Base-by-base conservation (phyloP, 2,113 vertebrate species). In the Zingel zingel region DNA sequence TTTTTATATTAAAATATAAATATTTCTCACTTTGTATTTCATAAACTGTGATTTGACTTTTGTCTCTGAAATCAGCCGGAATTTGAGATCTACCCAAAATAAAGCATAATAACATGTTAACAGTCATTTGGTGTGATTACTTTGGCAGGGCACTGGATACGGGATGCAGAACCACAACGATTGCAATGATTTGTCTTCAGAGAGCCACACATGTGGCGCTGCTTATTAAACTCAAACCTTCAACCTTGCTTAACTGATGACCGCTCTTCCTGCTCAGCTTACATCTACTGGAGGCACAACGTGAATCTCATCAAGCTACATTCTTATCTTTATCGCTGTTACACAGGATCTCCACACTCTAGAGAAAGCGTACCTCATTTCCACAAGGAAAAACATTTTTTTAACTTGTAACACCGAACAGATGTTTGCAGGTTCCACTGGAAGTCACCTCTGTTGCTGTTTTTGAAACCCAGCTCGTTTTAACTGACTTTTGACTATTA, bases 191-290 rank as follows among this genome's bases (percentile, higher is more conserved):
- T 16, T n/a, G 51, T 57, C 14, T 36, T 63, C 33, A 45, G 15
- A 57, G 57, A 23, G 4, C 7, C 36, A 77, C 39, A 77, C 8
- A 27, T 62, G 19, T 27, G 16, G 14, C 0, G 14, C 23, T 39
- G 61, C n/a, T 66, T 56, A 47, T 66, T 11, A 15, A 77, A 59
- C 25, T 50, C 23, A 33, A 77, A 50, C 16, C 21, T 43, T 45
- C 3, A 0, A 25, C 19, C 36, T 21, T 47, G 21, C 54, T 59
- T 58, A 16, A 58, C 56, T 48, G 43, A 36, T 59, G 15, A 39
- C 4, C 11, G 1, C 47, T 70, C 27, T 39, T 61, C 47, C 47
- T 53, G 56, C 21, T 69, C n/a, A 69, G 21, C 1, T n/a, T 61
- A 51, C 56, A 27, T 70, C 47, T 79, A n/a, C 30, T 54, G 21